These are phyloP conservation scores for Whitmania pigra DNA, from an alignment of 1,140 invertebrate genomes.

Conservation along the genomic window DNA sequence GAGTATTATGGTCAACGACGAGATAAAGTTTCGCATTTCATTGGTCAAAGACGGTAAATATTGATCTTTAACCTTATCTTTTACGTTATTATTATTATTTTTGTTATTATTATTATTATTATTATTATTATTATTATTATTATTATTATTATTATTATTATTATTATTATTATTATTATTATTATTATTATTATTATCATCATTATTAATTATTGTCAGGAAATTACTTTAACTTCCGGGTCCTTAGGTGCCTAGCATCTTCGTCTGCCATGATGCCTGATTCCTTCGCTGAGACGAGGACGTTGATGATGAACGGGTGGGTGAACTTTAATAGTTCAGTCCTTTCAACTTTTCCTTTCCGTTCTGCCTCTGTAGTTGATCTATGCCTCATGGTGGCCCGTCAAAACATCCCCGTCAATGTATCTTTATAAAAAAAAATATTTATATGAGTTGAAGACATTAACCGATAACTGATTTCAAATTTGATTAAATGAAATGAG, in stretches of 20 bases:
- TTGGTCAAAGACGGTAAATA: neutral
- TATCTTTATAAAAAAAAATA: no score
- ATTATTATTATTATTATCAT: constrained; percentile 3
- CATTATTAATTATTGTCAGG: neutral
- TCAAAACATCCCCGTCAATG: no score
- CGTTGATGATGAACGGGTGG: neutral
- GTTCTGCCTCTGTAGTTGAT: no score
- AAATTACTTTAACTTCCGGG: neutral
- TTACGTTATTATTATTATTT: no score
- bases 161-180: constrained; percentile 1
- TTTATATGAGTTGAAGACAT: no score
- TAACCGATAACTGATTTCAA: no score
- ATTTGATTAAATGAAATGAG: no score
- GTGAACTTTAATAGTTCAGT: neutral
- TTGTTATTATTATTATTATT: no score
- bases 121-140: no score
- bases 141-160: neutral
- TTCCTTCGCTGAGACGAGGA: neutral
- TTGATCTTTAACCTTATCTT: no score
- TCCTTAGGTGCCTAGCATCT: neutral
- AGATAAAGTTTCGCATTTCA: neutral
- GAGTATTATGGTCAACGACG: neutral
- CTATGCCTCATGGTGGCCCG: no score
- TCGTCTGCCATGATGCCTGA: neutral
- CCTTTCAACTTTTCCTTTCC: no score